Conservation (phyloP, 23 tunicate genomes). For the Ciona savignyi region DNA sequence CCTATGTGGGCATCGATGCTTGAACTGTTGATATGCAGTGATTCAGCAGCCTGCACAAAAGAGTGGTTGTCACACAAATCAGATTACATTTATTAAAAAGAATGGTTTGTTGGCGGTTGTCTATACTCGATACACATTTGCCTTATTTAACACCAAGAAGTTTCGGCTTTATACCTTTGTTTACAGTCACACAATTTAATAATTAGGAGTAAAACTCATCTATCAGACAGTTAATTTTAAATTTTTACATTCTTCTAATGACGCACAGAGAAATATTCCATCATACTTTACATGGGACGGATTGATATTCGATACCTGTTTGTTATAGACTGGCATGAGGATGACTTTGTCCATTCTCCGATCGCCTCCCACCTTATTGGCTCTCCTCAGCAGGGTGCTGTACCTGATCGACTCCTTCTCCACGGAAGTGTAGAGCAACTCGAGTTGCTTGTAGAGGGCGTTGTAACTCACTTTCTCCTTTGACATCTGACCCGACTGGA, state of each 20-base stretch:
- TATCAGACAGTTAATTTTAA: no score
- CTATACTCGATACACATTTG: no score
- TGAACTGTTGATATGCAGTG: constrained; percentile 38
- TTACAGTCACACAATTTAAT: no score
- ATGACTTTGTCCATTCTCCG: constrained; percentile 87
- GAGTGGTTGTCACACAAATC: no score
- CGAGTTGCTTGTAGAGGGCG: constrained; percentile 63
- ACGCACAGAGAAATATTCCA: constrained; percentile 17
- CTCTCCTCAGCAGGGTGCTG: constrained; percentile 59
- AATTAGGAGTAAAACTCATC: no score
- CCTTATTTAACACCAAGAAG: no score
- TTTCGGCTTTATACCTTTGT: no score
- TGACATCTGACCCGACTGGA: constrained; percentile 77
- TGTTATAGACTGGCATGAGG: constrained; percentile 92
- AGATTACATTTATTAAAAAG: no score
- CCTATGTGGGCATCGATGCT: constrained; percentile 92
- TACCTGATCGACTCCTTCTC: constrained; percentile 71
- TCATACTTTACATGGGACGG: constrained; percentile 14
- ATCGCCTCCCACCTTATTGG: constrained; percentile 90
- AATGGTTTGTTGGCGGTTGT: no score
- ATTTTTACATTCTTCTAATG: no score
- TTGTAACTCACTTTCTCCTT: constrained; percentile 48
- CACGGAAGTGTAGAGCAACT: constrained; percentile 45
- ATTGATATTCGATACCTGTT: constrained; percentile 22
- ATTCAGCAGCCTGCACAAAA: constrained; percentile 82